These are phyloP conservation scores for Dinoponera quadriceps DNA, from an alignment of 1,140 invertebrate genomes.

Conservation along the genomic window DNA sequence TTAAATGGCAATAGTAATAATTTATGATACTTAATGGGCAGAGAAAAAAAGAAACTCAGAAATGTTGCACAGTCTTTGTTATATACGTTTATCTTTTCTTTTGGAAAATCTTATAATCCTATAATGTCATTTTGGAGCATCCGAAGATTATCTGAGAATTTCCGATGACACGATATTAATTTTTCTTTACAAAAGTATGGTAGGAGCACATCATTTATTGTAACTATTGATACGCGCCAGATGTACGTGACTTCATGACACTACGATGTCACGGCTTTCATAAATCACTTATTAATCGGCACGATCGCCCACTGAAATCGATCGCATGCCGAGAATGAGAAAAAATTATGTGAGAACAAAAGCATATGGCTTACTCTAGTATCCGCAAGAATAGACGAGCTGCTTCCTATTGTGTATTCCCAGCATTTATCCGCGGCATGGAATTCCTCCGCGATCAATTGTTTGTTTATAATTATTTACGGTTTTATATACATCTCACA, in stretches of 20 bases:
- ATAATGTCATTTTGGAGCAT: not conserved
- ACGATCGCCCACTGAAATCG: constrained; percentile 47
- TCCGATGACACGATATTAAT: not conserved
- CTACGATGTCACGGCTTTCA: constrained; percentile 4
- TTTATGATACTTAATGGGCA: not conserved
- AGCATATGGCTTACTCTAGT: constrained; percentile 59
- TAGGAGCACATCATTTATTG: not conserved
- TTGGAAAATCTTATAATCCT: no score
- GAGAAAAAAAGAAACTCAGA: not conserved
- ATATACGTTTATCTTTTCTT: no score
- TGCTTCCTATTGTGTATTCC: constrained; percentile 12
- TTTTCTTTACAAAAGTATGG: not conserved
- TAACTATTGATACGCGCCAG: not conserved
- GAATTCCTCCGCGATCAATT: not conserved
- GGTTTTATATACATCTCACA: not conserved
- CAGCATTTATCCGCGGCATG: constrained; percentile 9
- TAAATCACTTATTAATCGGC: constrained; percentile 52
- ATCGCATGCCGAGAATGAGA: constrained; percentile 3
- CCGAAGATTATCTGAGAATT: not conserved
- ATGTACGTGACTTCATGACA: constrained; percentile 6
- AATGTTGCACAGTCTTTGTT: no score
- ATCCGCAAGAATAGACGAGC: constrained; percentile 34
- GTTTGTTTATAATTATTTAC: not conserved
- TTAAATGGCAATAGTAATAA: constrained; percentile 19
- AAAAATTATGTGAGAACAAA: constrained; percentile 56